These are phyloP conservation scores for Heliconius melpomene DNA, from an alignment of 1,140 invertebrate species.

Conservation along the genomic window DNA sequence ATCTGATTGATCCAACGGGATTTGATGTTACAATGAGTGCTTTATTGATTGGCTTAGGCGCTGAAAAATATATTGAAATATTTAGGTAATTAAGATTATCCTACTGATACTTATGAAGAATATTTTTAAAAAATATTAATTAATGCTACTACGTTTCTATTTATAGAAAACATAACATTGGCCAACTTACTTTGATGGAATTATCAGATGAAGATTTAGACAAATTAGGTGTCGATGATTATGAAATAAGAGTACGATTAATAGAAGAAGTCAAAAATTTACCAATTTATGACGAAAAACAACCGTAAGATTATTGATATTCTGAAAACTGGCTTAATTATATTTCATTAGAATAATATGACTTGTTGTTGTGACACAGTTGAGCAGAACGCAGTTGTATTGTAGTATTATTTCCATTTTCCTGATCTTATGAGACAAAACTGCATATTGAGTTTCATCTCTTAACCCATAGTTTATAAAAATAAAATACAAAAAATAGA, in stretches of 20 bases:
- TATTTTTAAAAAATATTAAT: background rate
- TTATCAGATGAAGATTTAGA: constrained; percentile 72
- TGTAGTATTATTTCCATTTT: background rate
- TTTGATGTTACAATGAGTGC: constrained; percentile 70
- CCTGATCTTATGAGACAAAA: background rate
- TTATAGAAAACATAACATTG: constrained; percentile 70
- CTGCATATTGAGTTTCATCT: no score
- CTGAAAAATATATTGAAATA: constrained; percentile 71
- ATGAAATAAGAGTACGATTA: constrained; percentile 58
- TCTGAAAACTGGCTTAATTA: background rate
- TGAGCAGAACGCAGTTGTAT: background rate
- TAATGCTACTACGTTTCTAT: background rate
- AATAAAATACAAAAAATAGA: background rate
- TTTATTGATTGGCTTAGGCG: constrained; percentile 63
- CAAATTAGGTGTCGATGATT: constrained; percentile 69
- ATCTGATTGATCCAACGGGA: constrained; percentile 59
- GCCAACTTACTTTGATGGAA: constrained; percentile 67
- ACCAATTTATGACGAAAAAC: constrained; percentile 62
- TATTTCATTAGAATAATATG: background rate
- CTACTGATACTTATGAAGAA: background rate
- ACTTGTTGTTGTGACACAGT: background rate
- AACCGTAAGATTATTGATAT: constrained; percentile 46
- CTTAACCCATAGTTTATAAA: background rate
- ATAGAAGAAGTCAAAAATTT: constrained; percentile 68
- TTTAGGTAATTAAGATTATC: constrained; percentile 55